Evolutionary conservation across 64 coral and sea anemone genomes (phyloP), one percentile per base, ranked within the genome.

Genomic region (Actinia equina): DNA sequence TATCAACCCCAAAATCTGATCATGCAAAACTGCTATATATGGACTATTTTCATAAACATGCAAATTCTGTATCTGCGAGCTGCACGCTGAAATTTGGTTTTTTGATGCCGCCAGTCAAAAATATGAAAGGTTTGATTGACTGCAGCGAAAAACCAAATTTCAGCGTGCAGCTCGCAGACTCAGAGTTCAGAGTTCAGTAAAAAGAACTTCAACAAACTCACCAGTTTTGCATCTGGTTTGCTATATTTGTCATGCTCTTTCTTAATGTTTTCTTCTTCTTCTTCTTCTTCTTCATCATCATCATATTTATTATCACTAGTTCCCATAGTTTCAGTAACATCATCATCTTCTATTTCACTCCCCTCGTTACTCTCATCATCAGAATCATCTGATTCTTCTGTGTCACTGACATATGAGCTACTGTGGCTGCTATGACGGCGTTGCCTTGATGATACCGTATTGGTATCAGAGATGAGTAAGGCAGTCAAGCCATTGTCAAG

Each of bases 401-500:
- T 77, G 71, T 89, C 88, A 15, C 88, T 87, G 55, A 77, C 79
- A 87, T 92, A 37, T 37, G 30, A 86, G 78, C 86, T 96, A 54
- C 59, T 86, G 22, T 65, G 43, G 74, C 59, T 59, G 18, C 83
- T 85, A 62, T 88, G 69, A 80, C 52, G 86, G 26, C 77, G 63
- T 60, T 26, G 44, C 22, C 10, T 59, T 3, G 69, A 41, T 59
- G 84, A 82, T 43, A 93, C 94, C 71, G 94, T 88, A 44, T 96
- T 77, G 23, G 91, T 93, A 67, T 96, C 94, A 82, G 94, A 96
- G 82, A 96, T 83, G 80, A 96, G 42, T 42, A 96, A 60, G 57
- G 94, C 91, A 45, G 91, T 93, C 82, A 96, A 87, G 52, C 91
- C 91, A 88, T 96, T 96, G 11, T 92, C 90, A 20, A 96, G 80